These are phyloP conservation scores for Thripadectes ignobilis DNA, from an alignment of 2,797 vertebrate species.

Conservation along the genomic window DNA sequence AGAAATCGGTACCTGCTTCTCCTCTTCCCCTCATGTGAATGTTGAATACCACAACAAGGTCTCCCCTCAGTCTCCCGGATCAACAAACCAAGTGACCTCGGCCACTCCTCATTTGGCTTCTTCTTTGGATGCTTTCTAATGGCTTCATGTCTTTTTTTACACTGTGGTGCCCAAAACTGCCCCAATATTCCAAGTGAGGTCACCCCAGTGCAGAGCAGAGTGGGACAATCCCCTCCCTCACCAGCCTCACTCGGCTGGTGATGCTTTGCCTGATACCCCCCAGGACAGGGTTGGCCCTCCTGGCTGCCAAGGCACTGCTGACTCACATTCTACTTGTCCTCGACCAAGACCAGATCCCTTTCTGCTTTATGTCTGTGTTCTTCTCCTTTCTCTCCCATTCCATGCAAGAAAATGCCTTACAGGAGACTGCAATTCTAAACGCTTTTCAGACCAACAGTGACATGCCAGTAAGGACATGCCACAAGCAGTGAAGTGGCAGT, in stretches of 20 bases:
- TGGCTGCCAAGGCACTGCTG: neutral
- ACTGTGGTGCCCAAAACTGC: neutral
- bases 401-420: neutral
- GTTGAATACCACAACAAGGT: neutral
- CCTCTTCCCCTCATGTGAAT: neutral
- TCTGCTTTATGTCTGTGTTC: neutral
- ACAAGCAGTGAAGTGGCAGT: neutral
- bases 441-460: neutral
- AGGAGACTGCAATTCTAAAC: neutral
- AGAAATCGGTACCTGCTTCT: neutral
- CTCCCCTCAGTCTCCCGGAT: neutral
- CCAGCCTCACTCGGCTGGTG: fast-evolving
- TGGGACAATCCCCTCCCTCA: neutral
- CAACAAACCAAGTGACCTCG: neutral
- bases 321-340: fast-evolving
- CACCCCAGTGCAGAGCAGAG: fast-evolving
- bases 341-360: neutral
- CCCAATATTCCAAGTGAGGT: neutral
- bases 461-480: neutral
- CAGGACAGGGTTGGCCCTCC: fast-evolving
- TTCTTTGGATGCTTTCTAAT: neutral
- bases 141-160: neutral
- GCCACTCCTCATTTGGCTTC: fast-evolving
- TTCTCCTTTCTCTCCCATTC: neutral
- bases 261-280: neutral